These are phyloP conservation scores for Chrysolina americana DNA, from an alignment of 2,888 invertebrate species.

Conservation along the genomic window DNA sequence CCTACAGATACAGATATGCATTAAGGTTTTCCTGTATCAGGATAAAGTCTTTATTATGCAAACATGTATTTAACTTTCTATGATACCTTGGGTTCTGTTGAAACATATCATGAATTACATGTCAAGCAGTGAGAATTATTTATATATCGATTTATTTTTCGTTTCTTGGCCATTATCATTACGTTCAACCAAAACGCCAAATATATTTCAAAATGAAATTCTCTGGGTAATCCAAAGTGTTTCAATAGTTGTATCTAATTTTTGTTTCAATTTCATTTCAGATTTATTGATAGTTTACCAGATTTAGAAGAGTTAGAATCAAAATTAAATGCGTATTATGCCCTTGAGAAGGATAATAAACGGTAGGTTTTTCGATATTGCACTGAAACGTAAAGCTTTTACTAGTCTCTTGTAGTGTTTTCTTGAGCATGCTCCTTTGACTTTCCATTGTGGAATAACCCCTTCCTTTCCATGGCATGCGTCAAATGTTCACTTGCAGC, in stretches of 20 bases:
- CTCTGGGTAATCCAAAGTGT: constrained; percentile 3
- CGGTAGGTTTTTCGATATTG: constrained; percentile 68
- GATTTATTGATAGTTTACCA: constrained; percentile 79
- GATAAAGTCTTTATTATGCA: too few species aligned
- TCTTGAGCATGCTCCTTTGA: constrained; percentile 24
- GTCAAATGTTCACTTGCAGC: not conserved
- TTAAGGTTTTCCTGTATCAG: too few species aligned
- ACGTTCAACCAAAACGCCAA: too few species aligned
- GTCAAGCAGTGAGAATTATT: too few species aligned
- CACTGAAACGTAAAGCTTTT: constrained; percentile 70
- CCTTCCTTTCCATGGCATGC: not conserved
- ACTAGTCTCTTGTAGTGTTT: constrained; percentile 22
- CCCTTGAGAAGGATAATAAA: constrained; percentile 79
- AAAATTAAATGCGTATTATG: constrained; percentile 84
- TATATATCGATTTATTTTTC: too few species aligned
- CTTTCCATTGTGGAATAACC: not conserved
- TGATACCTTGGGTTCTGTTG: too few species aligned
- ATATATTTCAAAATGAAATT: too few species aligned
- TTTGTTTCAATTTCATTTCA: constrained; percentile 59
- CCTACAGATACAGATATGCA: too few species aligned
- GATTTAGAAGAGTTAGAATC: constrained; percentile 84
- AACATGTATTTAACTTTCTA: too few species aligned
- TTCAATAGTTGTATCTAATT: constrained; percentile 24
- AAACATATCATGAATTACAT: too few species aligned
- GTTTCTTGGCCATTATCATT: too few species aligned